Percentiles rank a stretch among this genome's conserved stretches.
Conservation (phyloP, 2,888 invertebrate species). For the Melanostoma mellinum region DNA sequence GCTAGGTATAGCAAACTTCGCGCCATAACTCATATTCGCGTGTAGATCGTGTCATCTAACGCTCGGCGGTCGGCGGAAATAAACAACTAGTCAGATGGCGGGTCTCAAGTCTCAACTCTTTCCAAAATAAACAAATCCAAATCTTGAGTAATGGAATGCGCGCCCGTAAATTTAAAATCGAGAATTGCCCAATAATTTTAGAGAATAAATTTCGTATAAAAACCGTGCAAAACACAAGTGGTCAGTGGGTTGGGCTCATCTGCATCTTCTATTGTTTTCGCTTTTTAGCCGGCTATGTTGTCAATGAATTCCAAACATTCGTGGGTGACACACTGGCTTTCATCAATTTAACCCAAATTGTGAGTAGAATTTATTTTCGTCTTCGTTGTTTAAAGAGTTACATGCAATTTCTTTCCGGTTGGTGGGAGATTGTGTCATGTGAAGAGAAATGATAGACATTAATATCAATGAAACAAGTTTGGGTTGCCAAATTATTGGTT, state of each 20-base stretch:
- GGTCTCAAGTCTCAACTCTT: not conserved
- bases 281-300: slow-evolving; percentile 14
- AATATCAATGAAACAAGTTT: no score
- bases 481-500: no score
- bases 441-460: no score
- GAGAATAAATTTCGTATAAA: slow-evolving; percentile 41
- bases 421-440: no score
- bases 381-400: no score
- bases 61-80: slow-evolving; percentile 19
- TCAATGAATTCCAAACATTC: slow-evolving; percentile 47
- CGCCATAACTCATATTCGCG: slow-evolving; percentile 44
- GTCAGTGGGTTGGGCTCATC: slow-evolving; percentile 59
- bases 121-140: slow-evolving; percentile 29
- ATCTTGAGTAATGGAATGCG: slow-evolving; percentile 26
- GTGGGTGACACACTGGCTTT: slow-evolving; percentile 49
- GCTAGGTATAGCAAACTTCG: slow-evolving; percentile 39
- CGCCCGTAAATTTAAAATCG: slow-evolving; percentile 30
- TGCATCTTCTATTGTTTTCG: slow-evolving; percentile 34
- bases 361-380: no score
- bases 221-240: slow-evolving; percentile 34
- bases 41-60: not conserved
- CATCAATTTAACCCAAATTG: no score
- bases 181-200: slow-evolving; percentile 44
- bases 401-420: no score
- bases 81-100: not conserved